Evolutionary conservation across 2,888 invertebrate genomes (phyloP), one percentile per base, ranked within the genome.

Genomic region (Clusia tigrina): DNA sequence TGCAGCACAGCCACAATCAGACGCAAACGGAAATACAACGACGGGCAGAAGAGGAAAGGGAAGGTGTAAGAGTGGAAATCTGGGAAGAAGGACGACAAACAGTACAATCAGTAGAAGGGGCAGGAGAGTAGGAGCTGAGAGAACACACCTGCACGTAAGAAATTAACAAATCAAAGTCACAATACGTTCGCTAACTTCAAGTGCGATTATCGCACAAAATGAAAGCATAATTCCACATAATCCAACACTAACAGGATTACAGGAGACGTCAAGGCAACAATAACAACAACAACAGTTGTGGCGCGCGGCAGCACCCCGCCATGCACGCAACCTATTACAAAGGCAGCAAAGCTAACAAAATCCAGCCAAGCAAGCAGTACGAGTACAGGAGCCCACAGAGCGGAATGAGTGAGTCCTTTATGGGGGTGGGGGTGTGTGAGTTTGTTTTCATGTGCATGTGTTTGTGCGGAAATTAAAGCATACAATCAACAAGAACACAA

Each of bases 181-280:
- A n/a, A 42, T 15, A 42, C 42, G 42, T 15, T 32, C 32, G 12
- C 32, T 12, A 32, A 32, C 12, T 42, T n/a, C 9, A 42, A 5
- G n/a, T 54, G 63, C 64, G 70, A 68, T 68, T 69, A 69, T 65
- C 65, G 59, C 58, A 62, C 52, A 64, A 42, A 62, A 64, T 67
- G 53, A 63, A 60, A 55, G 56, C 61, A 60, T 59, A 67, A 65
- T 62, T 53, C 63, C 54, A 58, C 20, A 58, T 68, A 67, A 69
- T 67, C 54, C 60, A 63, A 57, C 61, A 65, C 63, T 67, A 72
- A 68, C 64, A 64, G 69, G 67, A 71, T 73, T 71, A 70, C 60
- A 63, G 54, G 57, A 20, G 15, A 58, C 53, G 32, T 62, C 42
- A 53, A 60, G 54, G 63, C 38, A 42, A 53, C 26, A 54, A 54